These are phyloP conservation scores for Megastigmus dorsalis DNA, from an alignment of 2,888 invertebrate species.

Conservation along the genomic window DNA sequence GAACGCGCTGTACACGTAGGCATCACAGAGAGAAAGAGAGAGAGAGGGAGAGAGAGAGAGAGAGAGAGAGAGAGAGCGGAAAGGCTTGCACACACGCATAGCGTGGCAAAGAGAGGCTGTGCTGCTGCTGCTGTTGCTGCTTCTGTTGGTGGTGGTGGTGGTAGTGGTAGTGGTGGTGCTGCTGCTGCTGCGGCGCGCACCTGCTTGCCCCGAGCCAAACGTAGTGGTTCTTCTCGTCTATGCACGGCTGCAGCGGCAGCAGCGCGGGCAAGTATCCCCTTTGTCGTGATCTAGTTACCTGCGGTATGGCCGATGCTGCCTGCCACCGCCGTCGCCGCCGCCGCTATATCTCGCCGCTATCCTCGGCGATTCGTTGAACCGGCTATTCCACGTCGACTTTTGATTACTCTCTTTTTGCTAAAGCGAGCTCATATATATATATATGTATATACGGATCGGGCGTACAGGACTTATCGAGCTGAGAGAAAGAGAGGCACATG, in stretches of 20 bases:
- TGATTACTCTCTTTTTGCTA: no score
- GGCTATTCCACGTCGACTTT: not conserved
- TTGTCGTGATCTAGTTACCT: conserved; percentile 65
- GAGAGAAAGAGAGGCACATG: not conserved
- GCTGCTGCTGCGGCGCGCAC: conserved; percentile 64
- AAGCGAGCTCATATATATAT: not conserved
- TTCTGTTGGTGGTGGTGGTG: not conserved
- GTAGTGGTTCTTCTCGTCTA: conserved; percentile 42
- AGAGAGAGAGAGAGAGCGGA: no score
- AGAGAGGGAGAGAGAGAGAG: no score
- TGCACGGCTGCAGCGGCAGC: conserved; percentile 22
- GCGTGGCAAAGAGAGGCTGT: no score
- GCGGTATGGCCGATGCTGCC: not conserved
- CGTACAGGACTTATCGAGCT: no score
- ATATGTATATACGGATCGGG: not conserved
- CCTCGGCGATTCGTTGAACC: not conserved
- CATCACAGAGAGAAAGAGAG: no score
- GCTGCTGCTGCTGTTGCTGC: not conserved
- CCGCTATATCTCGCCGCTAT: not conserved
- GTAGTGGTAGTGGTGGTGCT: not conserved
- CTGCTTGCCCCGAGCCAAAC: conserved; percentile 68
- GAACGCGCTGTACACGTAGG: not conserved
- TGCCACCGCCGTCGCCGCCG: not conserved
- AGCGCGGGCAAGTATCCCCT: conserved; percentile 52
- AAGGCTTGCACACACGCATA: no score